Evolutionary conservation across 2,113 vertebrate species (phyloP).

Genomic region (Alosa alosa): DNA sequence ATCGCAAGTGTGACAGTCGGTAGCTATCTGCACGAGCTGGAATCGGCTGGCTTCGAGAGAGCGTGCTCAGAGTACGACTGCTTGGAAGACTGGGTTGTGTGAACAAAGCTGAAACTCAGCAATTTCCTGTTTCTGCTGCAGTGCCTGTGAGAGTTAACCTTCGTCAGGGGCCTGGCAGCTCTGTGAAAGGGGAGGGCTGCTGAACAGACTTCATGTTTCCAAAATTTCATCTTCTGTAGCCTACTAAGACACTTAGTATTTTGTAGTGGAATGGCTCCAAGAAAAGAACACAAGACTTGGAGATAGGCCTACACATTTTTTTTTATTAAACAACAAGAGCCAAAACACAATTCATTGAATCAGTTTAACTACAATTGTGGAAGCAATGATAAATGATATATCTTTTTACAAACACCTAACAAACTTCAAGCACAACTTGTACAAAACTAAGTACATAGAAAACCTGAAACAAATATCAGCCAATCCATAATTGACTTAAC

Average conservation of each 20-base stretch:
- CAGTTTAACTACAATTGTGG: slow-evolving; percentile 58
- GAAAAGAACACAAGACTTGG: background rate
- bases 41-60: background rate
- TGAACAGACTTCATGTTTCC: background rate
- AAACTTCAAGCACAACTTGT: slow-evolving; percentile 59
- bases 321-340: slow-evolving; percentile 62
- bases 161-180: background rate
- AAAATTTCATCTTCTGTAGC: background rate
- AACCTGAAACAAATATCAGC: slow-evolving; percentile 46
- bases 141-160: background rate
- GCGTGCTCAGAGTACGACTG: background rate
- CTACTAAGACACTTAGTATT: background rate
- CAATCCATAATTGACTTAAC: background rate
- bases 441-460: slow-evolving; percentile 44
- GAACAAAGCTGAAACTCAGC: slow-evolving; percentile 12
- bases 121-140: slow-evolving; percentile 17
- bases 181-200: background rate
- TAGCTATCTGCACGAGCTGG: background rate
- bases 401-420: slow-evolving; percentile 61
- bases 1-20: background rate
- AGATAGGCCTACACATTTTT: slow-evolving; percentile 25
- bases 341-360: slow-evolving; percentile 58
- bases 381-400: slow-evolving; percentile 49
- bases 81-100: background rate
- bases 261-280: background rate